Evolutionary conservation across 2,797 vertebrate species (phyloP), one percentile per base, ranked within the genome.

Genomic region (Taenioides sp.): DNA sequence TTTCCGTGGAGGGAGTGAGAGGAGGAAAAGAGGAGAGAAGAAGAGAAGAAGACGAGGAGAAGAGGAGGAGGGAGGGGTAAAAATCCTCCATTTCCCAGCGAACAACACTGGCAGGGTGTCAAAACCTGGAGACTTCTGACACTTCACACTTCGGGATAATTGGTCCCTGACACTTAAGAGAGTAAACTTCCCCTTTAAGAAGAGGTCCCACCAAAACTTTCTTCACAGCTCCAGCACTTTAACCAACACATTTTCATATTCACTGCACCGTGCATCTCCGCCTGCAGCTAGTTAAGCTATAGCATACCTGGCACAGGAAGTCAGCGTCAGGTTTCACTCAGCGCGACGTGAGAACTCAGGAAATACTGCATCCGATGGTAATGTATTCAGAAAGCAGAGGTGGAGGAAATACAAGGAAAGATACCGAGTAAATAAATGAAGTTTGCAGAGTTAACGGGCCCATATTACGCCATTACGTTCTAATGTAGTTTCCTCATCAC

Each of bases 61-160:
- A 9, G 50, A 4, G 7, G 6, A 6, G 5, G 9, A 4, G 25
- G 2, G 27, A 3, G 16, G 16, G 18, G 22, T 87, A 73, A 79
- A 71, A 58, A 66, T 31, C 76, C 86, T 89, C 82, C 76, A 79
- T 86, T 89, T 90, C 84, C 84, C 85, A 88, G 80, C 86, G 86
- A 90, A 91, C 90, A 91, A 92, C 86, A 92, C 86, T 89, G 89
- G 84, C 90, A 87, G 88, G 85, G 92, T 93, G 92, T 92, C 89
- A 88, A 91, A 92, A 91, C 86, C 86, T 80, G 80, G 80, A 91
- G 90, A 92, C 91, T 90, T 91, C 89, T 93, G 88, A 90, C 90
- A 87, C 82, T 76, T 91, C 86, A 87, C 89, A 91, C 90, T 86
- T 88, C 84, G 74, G 84, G 86, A 88, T 89, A 92, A 92, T 90